phyloP scores from a whole-genome alignment of 2,797 vertebrate species.

The Epinephelus awoara region DNA sequence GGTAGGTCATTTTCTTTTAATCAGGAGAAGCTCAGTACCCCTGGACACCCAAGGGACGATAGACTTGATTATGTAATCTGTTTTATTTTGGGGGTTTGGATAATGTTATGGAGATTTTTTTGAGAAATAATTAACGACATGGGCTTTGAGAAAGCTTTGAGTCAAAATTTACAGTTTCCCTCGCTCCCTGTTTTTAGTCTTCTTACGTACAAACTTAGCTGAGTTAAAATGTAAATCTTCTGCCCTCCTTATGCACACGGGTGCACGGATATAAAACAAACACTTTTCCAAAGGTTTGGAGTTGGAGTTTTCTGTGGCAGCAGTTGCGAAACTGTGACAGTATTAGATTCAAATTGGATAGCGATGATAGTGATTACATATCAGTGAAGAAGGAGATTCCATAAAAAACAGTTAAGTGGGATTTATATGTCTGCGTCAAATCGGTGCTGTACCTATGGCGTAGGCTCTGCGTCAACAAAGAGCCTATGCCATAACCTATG shows the following conservation, averaged over 20 bases:
- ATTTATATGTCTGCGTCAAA: too few species aligned
- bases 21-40: conserved; percentile 53
- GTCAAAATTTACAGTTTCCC: conserved; percentile 17
- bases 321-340: not conserved
- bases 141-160: conserved; percentile 35
- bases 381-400: not conserved
- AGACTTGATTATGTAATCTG: conserved; percentile 59
- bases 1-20: conserved; percentile 74
- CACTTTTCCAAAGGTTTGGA: not conserved
- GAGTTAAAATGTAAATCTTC: not conserved
- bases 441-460: too few species aligned
- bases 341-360: not conserved
- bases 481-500: too few species aligned
- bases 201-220: not conserved
- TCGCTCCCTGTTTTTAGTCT: conserved; percentile 23
- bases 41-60: conserved; percentile 36
- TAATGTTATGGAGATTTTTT: conserved; percentile 25
- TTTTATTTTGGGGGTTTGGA: conserved; percentile 40
- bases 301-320: not conserved
- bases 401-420: not conserved
- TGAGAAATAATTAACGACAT: conserved; percentile 27
- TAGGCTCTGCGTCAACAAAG: too few species aligned
- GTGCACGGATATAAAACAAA: not conserved
- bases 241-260: not conserved
- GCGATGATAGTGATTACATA: not conserved